phyloP scores from a whole-genome alignment of 64 coral and sea anemone genomes.

The Acropora tenuis region DNA sequence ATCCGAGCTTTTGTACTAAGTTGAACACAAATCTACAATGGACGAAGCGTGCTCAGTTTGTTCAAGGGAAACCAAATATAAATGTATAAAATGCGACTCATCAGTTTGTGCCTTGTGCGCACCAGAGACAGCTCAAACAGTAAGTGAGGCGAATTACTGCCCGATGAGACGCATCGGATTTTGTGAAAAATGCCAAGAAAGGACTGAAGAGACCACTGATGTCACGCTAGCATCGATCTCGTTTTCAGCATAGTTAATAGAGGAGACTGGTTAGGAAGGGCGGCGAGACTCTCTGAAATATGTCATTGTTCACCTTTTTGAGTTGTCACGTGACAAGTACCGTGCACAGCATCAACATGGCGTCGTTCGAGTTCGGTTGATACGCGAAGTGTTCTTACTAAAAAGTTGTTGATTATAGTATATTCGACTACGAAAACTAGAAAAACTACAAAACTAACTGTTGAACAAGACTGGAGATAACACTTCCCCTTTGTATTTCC shows the following conservation, averaged over 20 bases:
- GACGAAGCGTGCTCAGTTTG: conserved; percentile 47
- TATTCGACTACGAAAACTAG: too few relatives aligned
- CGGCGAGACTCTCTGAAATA: too few relatives aligned
- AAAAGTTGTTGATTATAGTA: too few relatives aligned
- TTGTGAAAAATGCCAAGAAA: conserved; percentile 35
- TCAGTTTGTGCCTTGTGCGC: conserved; percentile 37
- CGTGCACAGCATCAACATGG: too few relatives aligned
- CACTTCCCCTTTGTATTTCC: too few relatives aligned
- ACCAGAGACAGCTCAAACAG: conserved; percentile 48
- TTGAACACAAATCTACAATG: conserved; percentile 26
- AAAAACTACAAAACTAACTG: too few relatives aligned
- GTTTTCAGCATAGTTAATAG: conserved; percentile 35
- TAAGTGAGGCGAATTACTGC: conserved; percentile 20
- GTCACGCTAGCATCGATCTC: not conserved
- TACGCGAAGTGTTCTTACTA: too few relatives aligned
- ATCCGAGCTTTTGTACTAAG: not conserved
- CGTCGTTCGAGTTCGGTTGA: too few relatives aligned
- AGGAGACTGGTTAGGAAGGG: too few relatives aligned
- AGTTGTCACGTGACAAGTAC: too few relatives aligned
- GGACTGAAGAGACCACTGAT: not conserved
- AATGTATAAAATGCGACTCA: conserved; percentile 31
- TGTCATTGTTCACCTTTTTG: too few relatives aligned
- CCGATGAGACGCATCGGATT: conserved; percentile 27
- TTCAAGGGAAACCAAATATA: conserved; percentile 36
- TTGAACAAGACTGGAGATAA: too few relatives aligned